Evolutionary conservation across 2,113 vertebrate genomes (phyloP).

Genomic region (Aspiorhynchus laticeps): DNA sequence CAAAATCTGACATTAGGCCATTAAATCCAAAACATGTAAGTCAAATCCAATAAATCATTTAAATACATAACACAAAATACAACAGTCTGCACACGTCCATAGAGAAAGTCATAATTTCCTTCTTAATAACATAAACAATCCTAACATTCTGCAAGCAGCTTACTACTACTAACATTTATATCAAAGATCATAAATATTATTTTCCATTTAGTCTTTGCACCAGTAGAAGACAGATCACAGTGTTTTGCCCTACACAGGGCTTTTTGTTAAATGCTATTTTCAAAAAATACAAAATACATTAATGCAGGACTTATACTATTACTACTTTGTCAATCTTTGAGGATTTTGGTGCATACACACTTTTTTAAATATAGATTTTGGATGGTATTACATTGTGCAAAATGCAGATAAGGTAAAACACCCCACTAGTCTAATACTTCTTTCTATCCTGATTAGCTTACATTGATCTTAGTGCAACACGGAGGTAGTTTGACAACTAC

Average conservation of each 20-base stretch:
- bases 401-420: conserved; percentile 48
- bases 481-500: conserved; percentile 50
- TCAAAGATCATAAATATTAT: conserved; percentile 46
- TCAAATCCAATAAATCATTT: conserved; percentile 41
- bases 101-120: not conserved
- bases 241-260: conserved; percentile 46
- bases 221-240: conserved; percentile 56
- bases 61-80: conserved; percentile 19
- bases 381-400: conserved; percentile 57
- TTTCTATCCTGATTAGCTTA: conserved; percentile 49
- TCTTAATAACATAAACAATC: conserved; percentile 21
- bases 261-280: conserved; percentile 44
- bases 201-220: conserved; percentile 39
- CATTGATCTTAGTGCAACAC: conserved; percentile 57
- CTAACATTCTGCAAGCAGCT: conserved; percentile 40
- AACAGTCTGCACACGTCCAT: conserved; percentile 1
- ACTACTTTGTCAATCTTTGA: conserved; percentile 19
- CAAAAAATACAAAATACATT: conserved; percentile 50
- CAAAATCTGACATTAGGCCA: conserved; percentile 4
- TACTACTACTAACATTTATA: conserved; percentile 38
- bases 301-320: not conserved
- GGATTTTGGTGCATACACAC: conserved; percentile 38
- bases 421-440: conserved; percentile 23
- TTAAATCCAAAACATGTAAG: conserved; percentile 36
- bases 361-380: conserved; percentile 16